Base-by-base conservation (phyloP, 2,888 invertebrate species). In the Limnephilus auricula region DNA sequence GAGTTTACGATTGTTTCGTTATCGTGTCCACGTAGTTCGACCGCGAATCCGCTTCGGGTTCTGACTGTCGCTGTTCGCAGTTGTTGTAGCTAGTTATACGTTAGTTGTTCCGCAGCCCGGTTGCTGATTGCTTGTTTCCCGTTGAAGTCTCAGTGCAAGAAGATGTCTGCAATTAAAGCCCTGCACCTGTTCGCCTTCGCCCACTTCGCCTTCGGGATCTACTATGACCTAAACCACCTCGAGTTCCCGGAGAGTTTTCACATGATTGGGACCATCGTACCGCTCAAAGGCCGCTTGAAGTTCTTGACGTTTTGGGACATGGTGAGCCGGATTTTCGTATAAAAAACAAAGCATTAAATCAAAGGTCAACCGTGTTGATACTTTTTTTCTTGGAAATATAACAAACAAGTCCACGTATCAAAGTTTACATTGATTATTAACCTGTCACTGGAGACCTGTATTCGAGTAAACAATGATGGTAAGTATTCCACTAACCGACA, bases 251-350 rank as follows among this genome's bases (percentile, higher is more conserved):
- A 82, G 13, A 90, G 87, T n/a, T 92, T 89, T 34, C 85, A 89
- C 15, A 92, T 92, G 91, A 88, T 80, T 2, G 85, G 12, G 10
- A 87, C 90, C 25, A 90, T 92, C 31, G 85, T 92, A 37, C 93
- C 93, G 2, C 86, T 93, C 34, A 93, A 93, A 88, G 94, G 94
- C 90, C 90, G 93, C 85, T 37, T 93, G 40, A 93, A 93, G 89
- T 94, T 93, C 91, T 92, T 94, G 80, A 94, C 94, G 10, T 92
- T 93, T 37, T 94, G 94, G 94, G 93, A 94, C 91, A 92, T 94
- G 94, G 94, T 94, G 91, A 93, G 94, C 91, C 13, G 40, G 25
- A 65, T 65, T 65, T 65, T 65, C 25, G n/a, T 25, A n/a, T 25
- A n/a, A 25, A 34, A 25, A 18, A n/a, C 5, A 89, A 79, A 89